A percentile compares a stretch with the other conserved stretches of the same genome.
Conservation (phyloP, 1,140 invertebrate genomes). For the Tribolium castaneum region DNA sequence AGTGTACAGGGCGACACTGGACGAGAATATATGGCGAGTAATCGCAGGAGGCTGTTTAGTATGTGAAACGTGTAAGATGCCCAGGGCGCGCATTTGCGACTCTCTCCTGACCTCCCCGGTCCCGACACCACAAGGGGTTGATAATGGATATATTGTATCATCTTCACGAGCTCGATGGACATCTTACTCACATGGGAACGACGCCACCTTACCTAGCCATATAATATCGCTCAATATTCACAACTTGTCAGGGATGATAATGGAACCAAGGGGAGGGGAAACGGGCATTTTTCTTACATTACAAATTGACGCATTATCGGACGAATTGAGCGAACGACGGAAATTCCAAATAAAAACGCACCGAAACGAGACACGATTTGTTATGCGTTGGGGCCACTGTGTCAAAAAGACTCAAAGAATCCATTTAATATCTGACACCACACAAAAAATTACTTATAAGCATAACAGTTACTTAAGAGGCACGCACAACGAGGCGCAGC, state of each 20-base stretch:
- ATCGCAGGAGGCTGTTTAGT: conserved; percentile 60
- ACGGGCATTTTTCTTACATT: conserved; percentile 12
- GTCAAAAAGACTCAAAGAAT: background rate
- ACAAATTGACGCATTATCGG: conserved; percentile 31
- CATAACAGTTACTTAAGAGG: too few relatives aligned
- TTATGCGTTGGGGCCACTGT: background rate
- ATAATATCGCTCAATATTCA: conserved; percentile 27
- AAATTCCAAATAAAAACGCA: background rate
- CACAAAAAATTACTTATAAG: too few relatives aligned
- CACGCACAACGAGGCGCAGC: too few relatives aligned
- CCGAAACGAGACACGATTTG: background rate
- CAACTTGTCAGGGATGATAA: conserved; percentile 28
- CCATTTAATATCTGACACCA: too few relatives aligned
- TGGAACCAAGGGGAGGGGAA: background rate
- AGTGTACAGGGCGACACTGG: conserved; percentile 40
- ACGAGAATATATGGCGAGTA: conserved; percentile 42
- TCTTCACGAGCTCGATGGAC: conserved; percentile 55
- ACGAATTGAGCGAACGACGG: background rate
- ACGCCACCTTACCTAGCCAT: conserved; percentile 7
- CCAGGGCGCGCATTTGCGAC: conserved; percentile 61
- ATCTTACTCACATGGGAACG: conserved; percentile 46
- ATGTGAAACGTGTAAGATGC: conserved; percentile 64
- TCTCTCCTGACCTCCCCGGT: conserved; percentile 46
- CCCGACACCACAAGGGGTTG: conserved; percentile 55
- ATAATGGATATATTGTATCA: conserved; percentile 64